Evolutionary conservation across 92 coral and sea anemone genomes (phyloP).

Genomic region (Isaurus tuberculatus): DNA sequence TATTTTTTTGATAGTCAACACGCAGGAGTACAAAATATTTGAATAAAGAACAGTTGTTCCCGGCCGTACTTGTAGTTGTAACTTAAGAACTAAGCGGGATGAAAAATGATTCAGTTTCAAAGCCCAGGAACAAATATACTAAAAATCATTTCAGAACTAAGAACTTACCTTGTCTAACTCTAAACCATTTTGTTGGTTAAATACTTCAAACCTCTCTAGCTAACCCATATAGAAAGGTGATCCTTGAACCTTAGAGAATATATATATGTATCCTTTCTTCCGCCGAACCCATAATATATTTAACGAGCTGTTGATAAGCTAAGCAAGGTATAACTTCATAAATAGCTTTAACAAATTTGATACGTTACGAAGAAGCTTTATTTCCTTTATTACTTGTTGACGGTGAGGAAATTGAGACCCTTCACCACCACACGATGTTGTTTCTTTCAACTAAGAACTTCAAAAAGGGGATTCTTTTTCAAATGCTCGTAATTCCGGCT

Average conservation of each 20-base stretch:
- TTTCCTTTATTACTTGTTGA: slow-evolving; percentile 10
- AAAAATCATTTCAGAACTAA: not conserved
- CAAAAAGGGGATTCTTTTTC: not conserved
- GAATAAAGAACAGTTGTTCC: no score
- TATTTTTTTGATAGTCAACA: no score
- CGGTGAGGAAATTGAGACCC: not conserved
- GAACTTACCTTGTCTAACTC: not conserved
- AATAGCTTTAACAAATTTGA: not conserved
- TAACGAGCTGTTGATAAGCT: slow-evolving; percentile 47
- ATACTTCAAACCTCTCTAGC: not conserved
- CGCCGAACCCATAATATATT: not conserved
- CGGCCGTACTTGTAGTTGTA: not conserved
- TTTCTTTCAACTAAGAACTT: not conserved
- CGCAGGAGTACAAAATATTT: no score
- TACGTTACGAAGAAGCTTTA: not conserved
- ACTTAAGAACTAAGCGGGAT: not conserved
- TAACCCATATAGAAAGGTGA: not conserved
- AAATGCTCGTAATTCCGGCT: slow-evolving; percentile 30
- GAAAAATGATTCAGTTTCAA: not conserved
- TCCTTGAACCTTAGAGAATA: not conserved
- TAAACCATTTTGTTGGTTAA: not conserved
- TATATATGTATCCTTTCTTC: slow-evolving; percentile 8
- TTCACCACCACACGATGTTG: slow-evolving; percentile 26
- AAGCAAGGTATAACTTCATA: not conserved
- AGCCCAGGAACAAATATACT: not conserved